Conservation (phyloP, 2,888 invertebrate genomes). For the Drosophila nr. perissopoda region DNA sequence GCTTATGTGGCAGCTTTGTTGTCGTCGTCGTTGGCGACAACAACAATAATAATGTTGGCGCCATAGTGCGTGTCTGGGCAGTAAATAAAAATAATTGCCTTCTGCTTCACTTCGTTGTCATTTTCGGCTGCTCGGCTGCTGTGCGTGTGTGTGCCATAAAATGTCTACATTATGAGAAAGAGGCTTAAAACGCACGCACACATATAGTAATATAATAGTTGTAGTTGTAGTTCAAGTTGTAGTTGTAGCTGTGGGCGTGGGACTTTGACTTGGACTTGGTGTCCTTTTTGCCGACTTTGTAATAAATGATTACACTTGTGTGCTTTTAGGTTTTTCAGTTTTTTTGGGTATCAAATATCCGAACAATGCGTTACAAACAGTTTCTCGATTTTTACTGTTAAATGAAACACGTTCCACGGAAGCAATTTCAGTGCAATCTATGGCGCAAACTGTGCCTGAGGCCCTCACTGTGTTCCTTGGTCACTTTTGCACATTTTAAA, state of each 20-base stretch:
- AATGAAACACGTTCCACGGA: constrained; percentile 81
- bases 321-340: background rate
- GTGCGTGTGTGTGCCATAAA: constrained; percentile 55
- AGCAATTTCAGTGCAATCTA: constrained; percentile 79
- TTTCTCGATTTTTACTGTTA: constrained; percentile 68
- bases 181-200: constrained; percentile 74
- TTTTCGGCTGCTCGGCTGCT: constrained; percentile 51
- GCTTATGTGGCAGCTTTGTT: constrained; percentile 67
- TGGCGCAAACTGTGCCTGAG: constrained; percentile 50
- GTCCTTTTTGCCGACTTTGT: constrained; percentile 30
- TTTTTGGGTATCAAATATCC: constrained; percentile 49
- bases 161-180: constrained; percentile 65
- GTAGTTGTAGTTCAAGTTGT: constrained; percentile 10
- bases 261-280: background rate
- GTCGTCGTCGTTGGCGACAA: constrained; percentile 28
- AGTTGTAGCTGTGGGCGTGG: constrained; percentile 6
- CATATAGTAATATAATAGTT: constrained; percentile 20
- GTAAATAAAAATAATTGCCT: constrained; percentile 84
- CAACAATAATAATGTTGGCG: constrained; percentile 80
- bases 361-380: constrained; percentile 58
- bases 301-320: constrained; percentile 57
- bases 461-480: constrained; percentile 36
- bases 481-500: constrained; percentile 61
- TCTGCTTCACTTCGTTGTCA: constrained; percentile 78
- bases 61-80: constrained; percentile 82